Base-by-base conservation (phyloP, 92 coral and sea anemone species). In the Epizoanthus ramosus region DNA sequence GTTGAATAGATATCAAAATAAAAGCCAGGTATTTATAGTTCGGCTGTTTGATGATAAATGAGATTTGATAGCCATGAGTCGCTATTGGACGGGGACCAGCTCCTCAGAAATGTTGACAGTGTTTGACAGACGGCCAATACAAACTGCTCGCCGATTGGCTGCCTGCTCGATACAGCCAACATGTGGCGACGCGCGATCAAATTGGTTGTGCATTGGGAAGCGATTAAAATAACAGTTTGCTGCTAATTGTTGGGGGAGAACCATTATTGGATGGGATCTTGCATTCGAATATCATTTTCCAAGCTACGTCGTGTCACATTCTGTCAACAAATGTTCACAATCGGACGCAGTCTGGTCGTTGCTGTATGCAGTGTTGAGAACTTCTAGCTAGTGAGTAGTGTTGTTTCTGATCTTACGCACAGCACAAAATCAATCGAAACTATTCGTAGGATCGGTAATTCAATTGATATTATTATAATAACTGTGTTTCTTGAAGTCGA, bases 251-350 rank as follows among this genome's bases (percentile, higher is more conserved):
- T 61, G 6, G 57, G 31, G 31, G 58, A 60, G 82, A 63, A 77
- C 8, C 43, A 60, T 77, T 77, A 77, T 77, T 61, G 82, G 82
- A 77, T 61, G 70, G 71, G n/a, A 22, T 77, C 71, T 7, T 61
- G 15, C 71, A 77, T 43, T 63, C 57, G 82, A 43, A 77, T 77
- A 77, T 77, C 82, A 13, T 23, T 63, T 77, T 61, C 68, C 82
- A 41, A 13, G 50, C 35, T 77, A 41, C 56, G 68, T 59, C 47
- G 60, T 77, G 71, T 77, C 70, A 61, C 39, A 61, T 41, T 77
- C 82, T 77, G 82, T 77, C 82, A 77, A 77, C 82, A 77, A 77
- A 59, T 43, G 13, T 25, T 33, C 39, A n/a, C 82, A 77, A 77
- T 77, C 63, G 71, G 71, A 77, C 57, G 57, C 25, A 12, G 19